Base-by-base conservation (phyloP, 2,113 vertebrate species). In the Cavia porcellus region DNA sequence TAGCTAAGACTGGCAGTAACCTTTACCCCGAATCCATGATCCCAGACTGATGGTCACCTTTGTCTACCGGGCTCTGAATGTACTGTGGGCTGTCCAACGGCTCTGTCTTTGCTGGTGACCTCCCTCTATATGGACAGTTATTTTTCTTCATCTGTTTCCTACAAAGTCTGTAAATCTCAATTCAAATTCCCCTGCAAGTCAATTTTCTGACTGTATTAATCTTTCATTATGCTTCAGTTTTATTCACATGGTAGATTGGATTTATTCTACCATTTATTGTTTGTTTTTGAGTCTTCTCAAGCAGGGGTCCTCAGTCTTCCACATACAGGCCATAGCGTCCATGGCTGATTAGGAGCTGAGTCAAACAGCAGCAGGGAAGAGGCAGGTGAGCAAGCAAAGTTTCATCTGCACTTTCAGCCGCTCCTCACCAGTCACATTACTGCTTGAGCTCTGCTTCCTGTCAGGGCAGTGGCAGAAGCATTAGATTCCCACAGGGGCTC, bases 221-320 rank as follows among this genome's bases (percentile, higher is more conserved):
- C 32, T 91, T 93, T 85, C 12, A 66, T 38, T 77, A 64, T 1
- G 62, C 0, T 96, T 83, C 50, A 62, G 47, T 95, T 96, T 70
- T 81, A 35, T 83, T 19, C 70, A 8, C 77, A 22, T 79, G 61
- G 1, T 89, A 81, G 28, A 90, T 62, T 74, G 7, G 28, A 88
- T 10, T 70, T 11, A 52, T 68, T 66, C 38, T 77, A 55, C 38
- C 1, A 38, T 50, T 86, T 52, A 64, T 93, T 94, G 24, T 57
- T 84, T 95, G 28, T 87, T 25, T 81, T 82, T 70, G 20, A 95
- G 17, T 86, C 19, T 86, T 42, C 9, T 47, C 14, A 75, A 75
- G 74, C 74, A 79, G 25, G 14, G 75, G 25, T 50, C 7, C 45
- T 25, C 75, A 30, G 8, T 32, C 25, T 79, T 28, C 6, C 13